Base-by-base conservation (phyloP, 2,888 invertebrate species). In the Poecilobothrus nobilitatus region DNA sequence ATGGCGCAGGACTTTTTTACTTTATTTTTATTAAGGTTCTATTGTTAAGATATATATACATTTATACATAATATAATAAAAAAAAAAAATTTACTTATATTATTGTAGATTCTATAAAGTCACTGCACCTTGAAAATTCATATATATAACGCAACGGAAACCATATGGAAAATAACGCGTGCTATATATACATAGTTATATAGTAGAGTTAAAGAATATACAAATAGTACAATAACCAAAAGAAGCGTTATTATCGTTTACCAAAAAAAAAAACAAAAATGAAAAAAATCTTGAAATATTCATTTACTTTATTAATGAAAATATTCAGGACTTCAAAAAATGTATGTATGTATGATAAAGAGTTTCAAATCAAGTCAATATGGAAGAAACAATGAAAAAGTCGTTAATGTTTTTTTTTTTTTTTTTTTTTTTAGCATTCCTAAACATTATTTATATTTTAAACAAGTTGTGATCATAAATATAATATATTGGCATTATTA, bases 61-160 rank as follows among this genome's bases (percentile, higher is more conserved):
- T 53, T 6, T 18, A 12, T 2, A 18, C 53, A 53, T 53, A 53
- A 37, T 53, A 18, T 53, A 18, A n/a, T n/a, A n/a, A n/a, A n/a
- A n/a, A n/a, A n/a, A n/a, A n/a, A n/a, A 18, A 4, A 53, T 37
- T 2, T 53, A 53, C 6, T 12, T 9, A 53, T 6, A 53, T 15
- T 53, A 6, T 53, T 53, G n/a, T 53, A 53, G n/a, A 53, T 18
- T 53, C 53, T 53, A 63, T 15, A 63, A 63, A 63, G 63, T 63
- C 63, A 63, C 63, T 63, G 27, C 63, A 63, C 63, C 63, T 63
- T 63, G 63, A 63, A 27, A 63, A 63, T 63, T n/a, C 22, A 18
- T 53, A 53, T 18, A 53, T 18, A 53, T 53, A 53, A 53, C 53
- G 53, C 53, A 53, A 53, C 53, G 63, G 27, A 63, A 63, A 63